These are phyloP conservation scores for Stomatorhinus ivindoensis DNA, from an alignment of 2,113 vertebrate species.

Conservation along the genomic window DNA sequence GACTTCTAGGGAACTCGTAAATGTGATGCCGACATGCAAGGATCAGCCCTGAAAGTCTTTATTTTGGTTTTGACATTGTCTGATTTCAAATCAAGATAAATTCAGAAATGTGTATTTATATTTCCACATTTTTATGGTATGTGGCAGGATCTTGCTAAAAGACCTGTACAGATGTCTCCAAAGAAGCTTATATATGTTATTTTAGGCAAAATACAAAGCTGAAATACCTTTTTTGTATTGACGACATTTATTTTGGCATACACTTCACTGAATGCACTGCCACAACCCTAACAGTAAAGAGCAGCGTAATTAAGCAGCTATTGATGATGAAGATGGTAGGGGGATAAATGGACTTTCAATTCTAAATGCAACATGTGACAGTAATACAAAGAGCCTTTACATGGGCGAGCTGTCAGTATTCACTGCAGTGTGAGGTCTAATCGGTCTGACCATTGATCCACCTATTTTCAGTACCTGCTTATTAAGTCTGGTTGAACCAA, in stretches of 20 bases:
- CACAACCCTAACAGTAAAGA: background rate
- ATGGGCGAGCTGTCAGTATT: background rate
- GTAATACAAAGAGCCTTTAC: background rate
- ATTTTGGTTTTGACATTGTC: background rate
- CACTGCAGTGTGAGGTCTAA: background rate
- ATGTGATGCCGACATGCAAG: background rate
- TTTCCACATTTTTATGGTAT: background rate
- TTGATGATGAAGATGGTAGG: background rate
- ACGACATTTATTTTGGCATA: background rate
- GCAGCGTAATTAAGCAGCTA: background rate
- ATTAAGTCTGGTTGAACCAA: background rate
- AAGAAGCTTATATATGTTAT: background rate
- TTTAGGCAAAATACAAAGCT: background rate
- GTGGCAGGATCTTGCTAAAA: background rate
- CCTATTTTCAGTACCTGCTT: background rate
- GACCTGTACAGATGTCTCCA: background rate
- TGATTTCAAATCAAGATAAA: background rate
- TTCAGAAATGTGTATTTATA: background rate
- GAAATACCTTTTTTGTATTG: background rate
- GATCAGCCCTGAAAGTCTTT: background rate
- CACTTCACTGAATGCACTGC: background rate
- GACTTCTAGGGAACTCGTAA: background rate
- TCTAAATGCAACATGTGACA: background rate
- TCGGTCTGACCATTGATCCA: background rate
- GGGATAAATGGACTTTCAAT: background rate